A percentile compares a stretch with the other conserved stretches of the same genome.
phyloP scores from a whole-genome alignment of 2,888 invertebrate genomes.

The Venusia cambrica region DNA sequence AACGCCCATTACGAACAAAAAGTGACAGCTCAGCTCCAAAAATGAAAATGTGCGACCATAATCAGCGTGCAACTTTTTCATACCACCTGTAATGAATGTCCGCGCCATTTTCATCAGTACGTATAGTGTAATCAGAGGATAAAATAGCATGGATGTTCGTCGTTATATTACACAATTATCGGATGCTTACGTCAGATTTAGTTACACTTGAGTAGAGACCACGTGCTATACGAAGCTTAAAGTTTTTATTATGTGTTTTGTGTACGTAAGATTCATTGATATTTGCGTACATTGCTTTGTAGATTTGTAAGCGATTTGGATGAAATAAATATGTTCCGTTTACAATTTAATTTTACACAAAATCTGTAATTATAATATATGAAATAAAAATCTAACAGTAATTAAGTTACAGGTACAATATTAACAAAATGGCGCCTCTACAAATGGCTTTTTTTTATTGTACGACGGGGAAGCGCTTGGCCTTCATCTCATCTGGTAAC shows the following conservation, averaged over 20 bases:
- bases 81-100: constrained; percentile 23
- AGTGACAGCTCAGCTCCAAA: constrained; percentile 25
- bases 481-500: no score
- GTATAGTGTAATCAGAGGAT: constrained; percentile 10
- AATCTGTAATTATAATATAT: no score
- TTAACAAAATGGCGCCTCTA: no score
- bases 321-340: no score
- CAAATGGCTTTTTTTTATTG: no score
- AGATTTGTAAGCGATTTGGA: no score
- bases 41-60: constrained; percentile 26
- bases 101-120: constrained; percentile 16
- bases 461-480: no score
- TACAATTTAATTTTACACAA: no score
- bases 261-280: no score
- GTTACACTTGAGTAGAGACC: constrained; percentile 25
- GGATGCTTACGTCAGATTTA: constrained; percentile 37
- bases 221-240: constrained; percentile 38
- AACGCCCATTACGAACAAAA: constrained; percentile 26
- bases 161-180: constrained; percentile 21
- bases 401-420: no score
- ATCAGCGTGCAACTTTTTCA: constrained; percentile 24
- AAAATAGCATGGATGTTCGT: constrained; percentile 21
- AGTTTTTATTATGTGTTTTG: constrained; percentile 3
- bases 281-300: no score
- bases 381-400: no score